A percentile compares a stretch with the other conserved stretches of the same genome.
Conservation (phyloP, 1,140 invertebrate species). For the Orchestia grillus region DNA sequence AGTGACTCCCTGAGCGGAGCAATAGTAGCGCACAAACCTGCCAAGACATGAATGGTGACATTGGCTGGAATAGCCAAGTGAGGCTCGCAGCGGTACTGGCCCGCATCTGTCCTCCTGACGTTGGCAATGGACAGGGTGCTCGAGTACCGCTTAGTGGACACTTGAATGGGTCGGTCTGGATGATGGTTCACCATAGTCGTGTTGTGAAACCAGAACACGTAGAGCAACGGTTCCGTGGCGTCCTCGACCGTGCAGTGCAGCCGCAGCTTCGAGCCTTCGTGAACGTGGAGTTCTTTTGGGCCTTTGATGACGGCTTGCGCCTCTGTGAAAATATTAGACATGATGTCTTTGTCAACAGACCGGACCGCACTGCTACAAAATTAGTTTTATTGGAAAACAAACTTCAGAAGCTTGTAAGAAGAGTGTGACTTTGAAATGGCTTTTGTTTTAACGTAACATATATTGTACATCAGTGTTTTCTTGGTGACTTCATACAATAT, state of each 20-base stretch:
- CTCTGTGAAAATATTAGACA: conserved; percentile 29
- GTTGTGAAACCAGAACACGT: conserved; percentile 61
- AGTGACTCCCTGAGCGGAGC: no score
- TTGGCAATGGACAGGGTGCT: conserved; percentile 58
- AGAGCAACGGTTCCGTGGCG: conserved; percentile 51
- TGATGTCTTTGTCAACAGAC: not conserved
- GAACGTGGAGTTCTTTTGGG: conserved; percentile 58
- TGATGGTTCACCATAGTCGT: conserved; percentile 57
- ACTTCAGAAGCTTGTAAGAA: not conserved
- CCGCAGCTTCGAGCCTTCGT: conserved; percentile 57
- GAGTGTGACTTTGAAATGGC: not conserved
- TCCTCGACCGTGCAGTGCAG: conserved; percentile 55
- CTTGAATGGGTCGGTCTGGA: conserved; percentile 45
- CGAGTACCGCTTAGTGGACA: conserved; percentile 39
- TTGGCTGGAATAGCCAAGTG: conserved; percentile 57
- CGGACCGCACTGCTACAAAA: not conserved
- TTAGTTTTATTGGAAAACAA: not conserved
- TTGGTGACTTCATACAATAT: not conserved
- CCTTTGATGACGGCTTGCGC: conserved; percentile 57
- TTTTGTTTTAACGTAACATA: not conserved
- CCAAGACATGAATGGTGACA: conserved; percentile 57
- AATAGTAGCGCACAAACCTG: not conserved
- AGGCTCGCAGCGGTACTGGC: conserved; percentile 57
- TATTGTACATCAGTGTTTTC: not conserved
- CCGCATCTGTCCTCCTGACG: conserved; percentile 49